phyloP scores from a whole-genome alignment of 2,888 invertebrate species.

The Autographa pulchrina region DNA sequence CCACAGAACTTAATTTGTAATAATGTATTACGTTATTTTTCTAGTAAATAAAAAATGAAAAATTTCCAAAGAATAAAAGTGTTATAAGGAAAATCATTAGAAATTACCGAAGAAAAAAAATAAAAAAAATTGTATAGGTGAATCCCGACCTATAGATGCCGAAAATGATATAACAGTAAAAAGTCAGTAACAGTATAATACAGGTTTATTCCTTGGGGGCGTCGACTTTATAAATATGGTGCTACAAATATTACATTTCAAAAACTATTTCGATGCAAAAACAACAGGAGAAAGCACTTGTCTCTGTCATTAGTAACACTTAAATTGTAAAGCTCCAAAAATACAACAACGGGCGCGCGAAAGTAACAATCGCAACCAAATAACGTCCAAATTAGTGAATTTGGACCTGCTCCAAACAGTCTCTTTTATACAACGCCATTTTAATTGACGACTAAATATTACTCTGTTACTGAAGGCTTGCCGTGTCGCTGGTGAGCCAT shows the following conservation, averaged over 20 bases:
- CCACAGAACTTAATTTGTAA: too few relatives aligned
- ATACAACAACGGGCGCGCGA: conserved; percentile 46
- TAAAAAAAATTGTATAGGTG: too few relatives aligned
- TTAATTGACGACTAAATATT: conserved; percentile 70
- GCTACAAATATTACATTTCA: neutral
- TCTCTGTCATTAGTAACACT: conserved; percentile 31
- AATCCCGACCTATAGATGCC: too few relatives aligned
- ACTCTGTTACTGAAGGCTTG: conserved; percentile 56
- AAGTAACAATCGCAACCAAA: conserved; percentile 45
- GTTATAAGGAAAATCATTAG: too few relatives aligned
- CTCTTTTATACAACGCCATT: conserved; percentile 53
- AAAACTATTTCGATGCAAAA: neutral
- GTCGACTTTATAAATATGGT: too few relatives aligned
- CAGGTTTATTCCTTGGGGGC: too few relatives aligned
- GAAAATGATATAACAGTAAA: too few relatives aligned
- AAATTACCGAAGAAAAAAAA: too few relatives aligned
- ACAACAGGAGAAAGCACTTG: conserved; percentile 14
- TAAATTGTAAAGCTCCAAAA: conserved; percentile 23
- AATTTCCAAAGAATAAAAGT: too few relatives aligned
- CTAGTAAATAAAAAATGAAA: too few relatives aligned
- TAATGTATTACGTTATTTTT: too few relatives aligned
- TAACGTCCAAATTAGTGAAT: conserved; percentile 46
- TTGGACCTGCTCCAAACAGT: conserved; percentile 52
- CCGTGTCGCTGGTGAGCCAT: conserved; percentile 67
- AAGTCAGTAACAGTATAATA: too few relatives aligned